Conservation (phyloP, 2,888 invertebrate species). For the Cyaniris semiargus region DNA sequence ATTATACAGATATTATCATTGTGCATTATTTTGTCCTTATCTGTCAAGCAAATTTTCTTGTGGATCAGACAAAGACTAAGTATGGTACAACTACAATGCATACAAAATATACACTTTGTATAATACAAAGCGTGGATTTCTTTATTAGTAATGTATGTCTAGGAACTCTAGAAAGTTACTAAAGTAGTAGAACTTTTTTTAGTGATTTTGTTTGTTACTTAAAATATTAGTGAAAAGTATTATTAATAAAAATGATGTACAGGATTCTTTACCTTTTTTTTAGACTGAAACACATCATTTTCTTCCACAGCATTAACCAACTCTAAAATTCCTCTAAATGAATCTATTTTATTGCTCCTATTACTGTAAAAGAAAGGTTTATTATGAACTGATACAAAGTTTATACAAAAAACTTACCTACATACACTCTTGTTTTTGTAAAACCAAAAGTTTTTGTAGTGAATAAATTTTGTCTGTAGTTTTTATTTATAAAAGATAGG, state of each 20-base stretch:
- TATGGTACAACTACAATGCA: too few species aligned
- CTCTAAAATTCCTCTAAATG: constrained; percentile 75
- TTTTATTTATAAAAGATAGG: too few species aligned
- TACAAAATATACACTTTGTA: too few species aligned
- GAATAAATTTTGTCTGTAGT: too few species aligned
- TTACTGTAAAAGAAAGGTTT: constrained; percentile 59
- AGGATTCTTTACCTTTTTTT: constrained; percentile 37
- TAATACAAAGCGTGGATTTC: too few species aligned
- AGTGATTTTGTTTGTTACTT: not conserved
- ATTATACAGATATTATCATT: too few species aligned
- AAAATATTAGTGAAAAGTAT: not conserved
- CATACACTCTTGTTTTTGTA: not conserved
- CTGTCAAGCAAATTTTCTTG: too few species aligned
- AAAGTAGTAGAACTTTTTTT: too few species aligned
- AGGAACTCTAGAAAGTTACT: too few species aligned
- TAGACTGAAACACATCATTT: constrained; percentile 38
- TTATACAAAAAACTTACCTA: not conserved
- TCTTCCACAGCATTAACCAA: constrained; percentile 54
- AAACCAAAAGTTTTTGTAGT: not conserved
- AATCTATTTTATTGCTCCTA: constrained; percentile 70
- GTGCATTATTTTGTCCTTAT: too few species aligned
- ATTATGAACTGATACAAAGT: not conserved
- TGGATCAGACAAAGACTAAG: too few species aligned
- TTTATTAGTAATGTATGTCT: too few species aligned
- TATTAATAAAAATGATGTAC: constrained; percentile 12